A percentile compares a stretch with the other conserved stretches of the same genome.
phyloP scores from a whole-genome alignment of 2,113 vertebrate species.

The Oxyura jamaicensis region DNA sequence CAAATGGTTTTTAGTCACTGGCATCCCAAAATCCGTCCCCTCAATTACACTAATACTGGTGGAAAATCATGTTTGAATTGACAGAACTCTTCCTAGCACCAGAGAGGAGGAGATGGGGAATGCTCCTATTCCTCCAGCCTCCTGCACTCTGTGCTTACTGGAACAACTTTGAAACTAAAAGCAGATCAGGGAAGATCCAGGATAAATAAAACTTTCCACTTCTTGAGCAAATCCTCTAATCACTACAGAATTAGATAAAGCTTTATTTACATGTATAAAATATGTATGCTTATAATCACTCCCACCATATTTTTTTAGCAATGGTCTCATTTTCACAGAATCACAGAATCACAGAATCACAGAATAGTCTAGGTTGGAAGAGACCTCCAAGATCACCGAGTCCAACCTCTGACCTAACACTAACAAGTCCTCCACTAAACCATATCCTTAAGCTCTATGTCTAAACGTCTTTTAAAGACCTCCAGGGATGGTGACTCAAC shows the following conservation, averaged over 20 bases:
- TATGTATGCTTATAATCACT: neutral
- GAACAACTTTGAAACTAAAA: neutral
- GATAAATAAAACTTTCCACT: neutral
- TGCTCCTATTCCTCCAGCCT: neutral
- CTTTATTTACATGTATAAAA: neutral
- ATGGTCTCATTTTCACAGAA: neutral
- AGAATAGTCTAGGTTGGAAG: too few relatives aligned
- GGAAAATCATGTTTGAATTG: neutral
- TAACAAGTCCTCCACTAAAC: too few relatives aligned
- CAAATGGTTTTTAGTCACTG: neutral
- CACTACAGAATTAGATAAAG: neutral
- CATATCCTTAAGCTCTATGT: too few relatives aligned
- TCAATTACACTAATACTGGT: neutral
- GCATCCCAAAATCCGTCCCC: neutral
- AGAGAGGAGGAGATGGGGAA: accelerated
- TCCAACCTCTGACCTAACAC: too few relatives aligned
- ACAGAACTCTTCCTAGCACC: neutral
- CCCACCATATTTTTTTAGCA: neutral
- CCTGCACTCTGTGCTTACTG: neutral
- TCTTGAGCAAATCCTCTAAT: neutral
- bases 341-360: too few relatives aligned
- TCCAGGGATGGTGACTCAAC: too few relatives aligned
- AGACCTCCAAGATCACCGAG: too few relatives aligned
- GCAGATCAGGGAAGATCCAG: accelerated
- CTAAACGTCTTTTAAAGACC: too few relatives aligned